Base-by-base conservation (phyloP, 2,113 vertebrate species). In the Planiliza haematocheilus region DNA sequence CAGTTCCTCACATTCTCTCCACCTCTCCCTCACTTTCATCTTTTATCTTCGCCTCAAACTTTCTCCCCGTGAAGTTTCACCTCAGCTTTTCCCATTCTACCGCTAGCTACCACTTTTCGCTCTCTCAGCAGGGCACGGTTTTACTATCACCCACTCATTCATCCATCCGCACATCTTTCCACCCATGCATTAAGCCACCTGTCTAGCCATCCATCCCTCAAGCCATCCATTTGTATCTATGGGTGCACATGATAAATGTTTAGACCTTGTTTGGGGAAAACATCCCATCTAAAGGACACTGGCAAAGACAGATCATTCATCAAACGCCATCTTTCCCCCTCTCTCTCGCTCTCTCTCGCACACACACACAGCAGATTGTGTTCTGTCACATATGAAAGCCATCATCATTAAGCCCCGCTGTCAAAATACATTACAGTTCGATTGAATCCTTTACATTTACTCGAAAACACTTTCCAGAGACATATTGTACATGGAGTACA, bases 211-310 rank as follows among this genome's bases (percentile, higher is more conserved):
- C 79, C 81, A 12, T 77, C 83, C 81, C 83, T 71, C 65, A 69
- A 81, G 68, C 52, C 81, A 63, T 81, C 79, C 79, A 77, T 88
- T 82, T 76, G 63, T 81, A 83, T 83, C 79, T 75, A 64, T 82
- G 81, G 75, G 76, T 65, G 70, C 70, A 72, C 80, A 77, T 92
- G 91, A 92, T 91, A 85, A 89, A 92, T 92, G 91, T 83, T 81
- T 83, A 86, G 87, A 92, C 89, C 89, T 92, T 90, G 91, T 90
- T 91, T 86, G 85, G 80, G 74, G 66, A 89, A 88, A 92, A 89
- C 85, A 89, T 91, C 89, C 79, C 80, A 85, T 88, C 85, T 78
- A 89, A 88, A 91, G 89, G 89, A 89, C 86, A 88, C 84, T 46
- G 73, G 58, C n/a, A 72, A 37, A 41, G 86, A 88, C 85, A 84